Conservation (phyloP, 2,113 vertebrate species). For the Garra rufa region DNA sequence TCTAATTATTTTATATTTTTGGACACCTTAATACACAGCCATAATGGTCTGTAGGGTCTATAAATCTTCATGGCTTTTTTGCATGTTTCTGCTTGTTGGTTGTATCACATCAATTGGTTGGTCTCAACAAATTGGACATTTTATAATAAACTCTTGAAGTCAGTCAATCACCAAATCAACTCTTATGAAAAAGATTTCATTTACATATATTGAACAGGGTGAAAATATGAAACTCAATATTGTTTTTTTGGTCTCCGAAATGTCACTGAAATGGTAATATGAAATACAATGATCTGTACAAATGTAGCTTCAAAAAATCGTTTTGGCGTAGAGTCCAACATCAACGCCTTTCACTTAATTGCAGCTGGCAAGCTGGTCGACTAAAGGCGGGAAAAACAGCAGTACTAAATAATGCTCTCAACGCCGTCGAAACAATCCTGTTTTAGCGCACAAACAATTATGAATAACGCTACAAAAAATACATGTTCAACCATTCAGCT, state of each 20-base stretch:
- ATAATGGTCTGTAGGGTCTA: neutral
- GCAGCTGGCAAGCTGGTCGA: constrained; percentile 34
- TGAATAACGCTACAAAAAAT: constrained; percentile 25
- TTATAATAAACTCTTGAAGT: neutral
- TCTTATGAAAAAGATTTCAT: constrained; percentile 62
- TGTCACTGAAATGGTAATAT: neutral
- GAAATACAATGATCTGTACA: constrained; percentile 1
- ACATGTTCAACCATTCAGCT: constrained; percentile 26
- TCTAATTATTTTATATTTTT: too few species aligned
- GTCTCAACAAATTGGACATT: neutral
- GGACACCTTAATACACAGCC: neutral
- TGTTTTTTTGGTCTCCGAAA: constrained; percentile 23
- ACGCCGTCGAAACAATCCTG: constrained; percentile 24
- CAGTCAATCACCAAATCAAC: constrained; percentile 22
- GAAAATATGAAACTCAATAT: neutral
- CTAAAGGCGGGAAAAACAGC: constrained; percentile 5
- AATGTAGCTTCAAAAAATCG: neutral
- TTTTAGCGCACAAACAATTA: constrained; percentile 39
- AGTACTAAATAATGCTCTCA: constrained; percentile 7
- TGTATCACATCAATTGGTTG: neutral
- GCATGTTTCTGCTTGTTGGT: neutral
- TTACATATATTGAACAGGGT: constrained; percentile 48
- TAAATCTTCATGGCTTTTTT: neutral
- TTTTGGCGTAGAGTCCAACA: constrained; percentile 2
- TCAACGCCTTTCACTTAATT: constrained; percentile 44